Percentiles rank a stretch among this genome's conserved stretches.
These are phyloP conservation scores for Therioaphis trifolii DNA, from an alignment of 2,888 invertebrate genomes.

Conservation along the genomic window DNA sequence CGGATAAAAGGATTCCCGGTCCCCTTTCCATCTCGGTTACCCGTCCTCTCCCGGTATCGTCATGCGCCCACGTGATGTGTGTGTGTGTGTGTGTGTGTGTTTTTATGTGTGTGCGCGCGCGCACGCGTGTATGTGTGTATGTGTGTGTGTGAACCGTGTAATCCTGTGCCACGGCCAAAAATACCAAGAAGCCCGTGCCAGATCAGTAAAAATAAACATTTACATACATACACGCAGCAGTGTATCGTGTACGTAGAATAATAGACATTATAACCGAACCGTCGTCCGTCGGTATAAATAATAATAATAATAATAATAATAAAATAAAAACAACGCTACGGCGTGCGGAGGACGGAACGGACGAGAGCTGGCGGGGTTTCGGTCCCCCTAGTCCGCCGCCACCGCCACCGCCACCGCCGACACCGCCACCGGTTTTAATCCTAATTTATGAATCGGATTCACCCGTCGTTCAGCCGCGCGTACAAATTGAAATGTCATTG, in stretches of 20 bases:
- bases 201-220: not conserved
- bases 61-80: not conserved
- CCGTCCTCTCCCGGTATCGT: not conserved
- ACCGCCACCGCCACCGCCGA: not conserved
- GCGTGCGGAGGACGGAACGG: not conserved
- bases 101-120: not conserved
- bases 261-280: not conserved
- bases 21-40: too few relatives aligned
- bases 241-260: too few relatives aligned
- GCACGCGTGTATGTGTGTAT: not conserved
- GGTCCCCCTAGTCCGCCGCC: slow-evolving; percentile 3
- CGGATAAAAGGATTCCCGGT: slow-evolving; percentile 39
- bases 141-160: not conserved
- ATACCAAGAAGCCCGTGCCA: not conserved
- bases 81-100: not conserved
- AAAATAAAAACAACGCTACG: not conserved
- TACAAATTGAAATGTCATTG: slow-evolving; percentile 60
- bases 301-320: too few relatives aligned
- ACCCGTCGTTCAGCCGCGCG: slow-evolving; percentile 38
- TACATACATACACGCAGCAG: too few relatives aligned
- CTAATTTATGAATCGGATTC: slow-evolving; percentile 61
- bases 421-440: slow-evolving; percentile 51
- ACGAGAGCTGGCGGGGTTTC: not conserved
- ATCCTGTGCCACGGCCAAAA: slow-evolving; percentile 27
- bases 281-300: not conserved